Evolutionary conservation across 2,888 invertebrate species (phyloP).

Genomic region (Neria commutata): DNA sequence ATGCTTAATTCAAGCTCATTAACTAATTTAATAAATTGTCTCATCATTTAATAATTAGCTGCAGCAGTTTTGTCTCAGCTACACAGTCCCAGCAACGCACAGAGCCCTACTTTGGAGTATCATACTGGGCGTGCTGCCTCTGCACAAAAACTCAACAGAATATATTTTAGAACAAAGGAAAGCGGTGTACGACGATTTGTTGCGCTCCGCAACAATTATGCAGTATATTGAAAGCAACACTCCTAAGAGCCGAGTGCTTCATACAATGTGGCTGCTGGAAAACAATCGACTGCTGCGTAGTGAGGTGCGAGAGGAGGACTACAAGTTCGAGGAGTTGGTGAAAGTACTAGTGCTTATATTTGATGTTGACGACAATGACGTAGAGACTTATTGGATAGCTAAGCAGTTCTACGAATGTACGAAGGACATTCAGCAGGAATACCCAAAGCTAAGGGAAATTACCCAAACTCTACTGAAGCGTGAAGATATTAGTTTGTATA

Average conservation of each 20-base stretch:
- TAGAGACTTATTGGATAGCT: slow-evolving; percentile 83
- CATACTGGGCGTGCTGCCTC: slow-evolving; percentile 79
- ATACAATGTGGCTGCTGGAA: slow-evolving; percentile 83
- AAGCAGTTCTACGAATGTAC: slow-evolving; percentile 77
- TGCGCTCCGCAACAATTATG: slow-evolving; percentile 73
- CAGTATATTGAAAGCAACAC: slow-evolving; percentile 68
- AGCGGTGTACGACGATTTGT: slow-evolving; percentile 74
- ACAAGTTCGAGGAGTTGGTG: slow-evolving; percentile 70
- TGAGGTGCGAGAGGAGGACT: slow-evolving; percentile 61
- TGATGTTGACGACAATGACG: slow-evolving; percentile 74
- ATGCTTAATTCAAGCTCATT: no score
- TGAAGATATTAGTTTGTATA: slow-evolving; percentile 76
- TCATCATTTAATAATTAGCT: no score
- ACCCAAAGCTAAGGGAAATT: slow-evolving; percentile 71
- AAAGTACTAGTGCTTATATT: slow-evolving; percentile 74
- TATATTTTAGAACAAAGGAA: slow-evolving; percentile 77
- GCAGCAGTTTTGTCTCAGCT: slow-evolving; percentile 83
- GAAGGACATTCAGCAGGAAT: slow-evolving; percentile 70
- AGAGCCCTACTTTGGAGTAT: slow-evolving; percentile 83
- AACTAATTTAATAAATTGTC: no score
- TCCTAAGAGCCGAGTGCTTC: slow-evolving; percentile 71
- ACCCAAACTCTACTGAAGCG: slow-evolving; percentile 74
- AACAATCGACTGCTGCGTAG: slow-evolving; percentile 63
- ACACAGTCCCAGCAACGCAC: slow-evolving; percentile 81
- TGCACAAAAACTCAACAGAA: slow-evolving; percentile 75